Evolutionary conservation across 1,140 invertebrate species (phyloP), one percentile per base, ranked within the genome.

Genomic region (Chlorops oryzae): DNA sequence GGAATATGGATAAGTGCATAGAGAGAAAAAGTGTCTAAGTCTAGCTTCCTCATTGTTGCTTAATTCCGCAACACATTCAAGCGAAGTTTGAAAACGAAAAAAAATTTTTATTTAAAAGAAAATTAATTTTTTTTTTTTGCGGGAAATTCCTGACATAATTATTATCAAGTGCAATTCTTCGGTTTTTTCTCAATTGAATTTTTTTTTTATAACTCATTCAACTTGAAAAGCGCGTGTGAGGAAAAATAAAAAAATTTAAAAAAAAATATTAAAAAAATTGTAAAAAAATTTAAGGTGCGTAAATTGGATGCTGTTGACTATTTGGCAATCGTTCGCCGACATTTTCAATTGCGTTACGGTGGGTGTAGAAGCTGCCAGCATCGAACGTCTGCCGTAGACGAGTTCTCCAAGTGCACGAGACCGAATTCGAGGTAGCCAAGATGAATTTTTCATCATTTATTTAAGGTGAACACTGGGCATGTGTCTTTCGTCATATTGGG

Each of bases 131-230:
- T n/a, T n/a, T n/a, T n/a, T n/a, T n/a, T n/a, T n/a, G n/a, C n/a
- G n/a, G n/a, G n/a, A n/a, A n/a, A n/a, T n/a, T n/a, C n/a, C n/a
- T n/a, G n/a, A n/a, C n/a, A n/a, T n/a, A n/a, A n/a, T n/a, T n/a
- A n/a, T n/a, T n/a, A n/a, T n/a, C n/a, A n/a, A n/a, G n/a, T n/a
- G n/a, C n/a, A n/a, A n/a, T n/a, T n/a, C n/a, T n/a, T n/a, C n/a
- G n/a, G n/a, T n/a, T n/a, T n/a, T n/a, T n/a, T n/a, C 22, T 45
- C 25, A 27, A 27, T 32, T 24, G 20, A 27, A 5, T 28, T 45
- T 27, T 27, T 23, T 45, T 32, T 27, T 24, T 45, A 45, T 24
- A 23, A 18, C 25, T 21, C 43, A 27, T 45, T 45, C 43, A 45
- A 45, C 43, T 45, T 5, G 12, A 9, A 17, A 17, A 32, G 23